Base-by-base conservation (phyloP, 1,140 invertebrate genomes). In the Gonioctena quinquepunctata region DNA sequence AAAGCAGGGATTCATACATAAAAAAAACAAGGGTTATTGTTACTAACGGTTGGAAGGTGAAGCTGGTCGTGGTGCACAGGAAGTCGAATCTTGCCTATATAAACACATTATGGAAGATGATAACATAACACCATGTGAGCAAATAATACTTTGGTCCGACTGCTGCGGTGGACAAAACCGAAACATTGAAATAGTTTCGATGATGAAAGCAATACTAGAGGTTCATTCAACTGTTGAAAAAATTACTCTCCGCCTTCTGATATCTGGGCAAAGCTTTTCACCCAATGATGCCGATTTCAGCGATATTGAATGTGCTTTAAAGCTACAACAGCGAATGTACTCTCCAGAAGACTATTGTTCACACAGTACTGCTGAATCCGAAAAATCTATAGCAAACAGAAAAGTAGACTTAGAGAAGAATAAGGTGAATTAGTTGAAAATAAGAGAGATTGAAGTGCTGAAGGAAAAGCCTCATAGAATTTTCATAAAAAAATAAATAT, bases 221-320 rank as follows among this genome's bases (percentile, higher is more conserved):
- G 22, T 18, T 7, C 62, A 64, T 64, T 42, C 62, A 19, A 49
- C 28, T 50, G 21, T 64, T n/a, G n/a, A 50, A 3, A 49, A 48
- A 48, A 64, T 64, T 13, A 64, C 62, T 18, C 5, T 64, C 16
- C 16, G 28, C 5, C 50, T 49, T 21, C 22, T 48, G 28, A 3
- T 22, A 13, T 19, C 1, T 3, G 42, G 25, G 23, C 18, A 64
- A 6, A 49, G 26, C 21, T 28, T 33, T 42, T 27, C 33, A 6
- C 60, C 23, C 5, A 64, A 48, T n/a, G 22, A 49, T 50, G 8
- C 28, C 2, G 33, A 21, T 8, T 81, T 83, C 66, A 52, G 69
- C 8, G 76, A 80, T 70, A 76, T 82, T 54, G 80, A 82, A 69
- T 66, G 49, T 42, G 42, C 27, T 4, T 68, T 83, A 3, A 82